Base-by-base conservation (phyloP, 1,140 invertebrate genomes). In the Gryon sp. region DNA sequence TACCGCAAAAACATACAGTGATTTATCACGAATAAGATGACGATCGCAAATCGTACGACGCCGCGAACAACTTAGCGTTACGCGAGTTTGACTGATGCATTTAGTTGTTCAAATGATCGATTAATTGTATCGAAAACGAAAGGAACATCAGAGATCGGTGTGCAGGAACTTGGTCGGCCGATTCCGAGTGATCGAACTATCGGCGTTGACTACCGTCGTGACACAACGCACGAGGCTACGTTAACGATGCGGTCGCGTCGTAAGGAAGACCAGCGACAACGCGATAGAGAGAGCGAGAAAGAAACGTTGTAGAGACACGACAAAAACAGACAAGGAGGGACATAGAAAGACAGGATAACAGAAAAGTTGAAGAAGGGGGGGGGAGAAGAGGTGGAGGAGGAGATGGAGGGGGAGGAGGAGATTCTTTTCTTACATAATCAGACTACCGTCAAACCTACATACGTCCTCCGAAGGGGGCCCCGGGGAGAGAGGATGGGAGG, bases 371-470 rank as follows among this genome's bases (percentile, higher is more conserved):
- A n/a, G n/a, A n/a, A n/a, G n/a, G n/a, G n/a, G n/a, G n/a, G n/a
- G n/a, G n/a, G n/a, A n/a, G n/a, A n/a, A n/a, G n/a, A n/a, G n/a
- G n/a, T n/a, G n/a, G n/a, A n/a, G n/a, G n/a, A n/a, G n/a, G n/a
- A n/a, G n/a, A n/a, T n/a, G n/a, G n/a, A n/a, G n/a, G n/a, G n/a
- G n/a, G n/a, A 32, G 59, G 68, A 65, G 69, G 76, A 59, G 65
- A 65, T 78, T 69, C 68, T 74, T 63, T 76, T 20, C 73, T 78
- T 78, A 74, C 69, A 70, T 74, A 78, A 78, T 78, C 69, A 30
- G 69, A 74, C 76, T 74, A 70, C 69, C 50, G 65, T 70, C 69
- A 55, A 74, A 70, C 63, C 69, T 74, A 74, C 69, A 59, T 74
- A 63, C 73, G 43, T 76, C 55, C 62, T 59, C 66, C 28, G 11